Conservation (phyloP, 2,888 invertebrate genomes). For the Lissocephala sabroskyi region DNA sequence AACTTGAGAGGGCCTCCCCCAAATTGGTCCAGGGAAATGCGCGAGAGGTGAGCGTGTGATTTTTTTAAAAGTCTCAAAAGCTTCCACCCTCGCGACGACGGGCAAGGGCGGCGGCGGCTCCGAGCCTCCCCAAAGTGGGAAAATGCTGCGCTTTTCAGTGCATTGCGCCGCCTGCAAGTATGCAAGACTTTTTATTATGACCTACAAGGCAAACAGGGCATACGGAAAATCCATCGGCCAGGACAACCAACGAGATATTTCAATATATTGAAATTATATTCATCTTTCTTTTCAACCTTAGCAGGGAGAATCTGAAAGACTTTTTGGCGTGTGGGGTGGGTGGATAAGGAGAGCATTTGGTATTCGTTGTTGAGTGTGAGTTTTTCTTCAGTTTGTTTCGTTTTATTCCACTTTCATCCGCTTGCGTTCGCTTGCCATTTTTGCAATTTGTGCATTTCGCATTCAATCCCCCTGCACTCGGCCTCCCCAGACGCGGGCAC, state of each 20-base stretch:
- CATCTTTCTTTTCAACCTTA: too few species aligned
- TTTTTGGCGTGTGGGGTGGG: too few species aligned
- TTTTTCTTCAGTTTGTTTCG: too few species aligned
- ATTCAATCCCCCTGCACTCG: constrained; percentile 2
- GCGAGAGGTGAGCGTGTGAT: background rate
- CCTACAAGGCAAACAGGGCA: background rate
- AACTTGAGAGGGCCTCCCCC: constrained; percentile 14
- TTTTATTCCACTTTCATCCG: background rate
- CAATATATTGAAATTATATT: too few species aligned
- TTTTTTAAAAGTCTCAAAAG: constrained; percentile 13
- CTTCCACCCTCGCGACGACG: constrained; percentile 12
- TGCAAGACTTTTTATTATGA: background rate
- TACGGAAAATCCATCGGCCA: too few species aligned
- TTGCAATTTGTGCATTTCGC: constrained; percentile 5
- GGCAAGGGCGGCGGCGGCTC: constrained; percentile 37
- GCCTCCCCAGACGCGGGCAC: background rate
- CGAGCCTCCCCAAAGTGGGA: background rate
- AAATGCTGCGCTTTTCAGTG: too few species aligned
- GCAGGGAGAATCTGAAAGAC: too few species aligned
- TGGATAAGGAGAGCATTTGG: too few species aligned
- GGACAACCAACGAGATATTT: too few species aligned
- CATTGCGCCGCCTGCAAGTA: background rate
- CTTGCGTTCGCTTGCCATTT: background rate
- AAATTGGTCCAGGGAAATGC: constrained; percentile 8
- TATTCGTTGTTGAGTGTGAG: too few species aligned